Base-by-base conservation (phyloP, 2,113 vertebrate genomes). In the Percopsis transmontana region DNA sequence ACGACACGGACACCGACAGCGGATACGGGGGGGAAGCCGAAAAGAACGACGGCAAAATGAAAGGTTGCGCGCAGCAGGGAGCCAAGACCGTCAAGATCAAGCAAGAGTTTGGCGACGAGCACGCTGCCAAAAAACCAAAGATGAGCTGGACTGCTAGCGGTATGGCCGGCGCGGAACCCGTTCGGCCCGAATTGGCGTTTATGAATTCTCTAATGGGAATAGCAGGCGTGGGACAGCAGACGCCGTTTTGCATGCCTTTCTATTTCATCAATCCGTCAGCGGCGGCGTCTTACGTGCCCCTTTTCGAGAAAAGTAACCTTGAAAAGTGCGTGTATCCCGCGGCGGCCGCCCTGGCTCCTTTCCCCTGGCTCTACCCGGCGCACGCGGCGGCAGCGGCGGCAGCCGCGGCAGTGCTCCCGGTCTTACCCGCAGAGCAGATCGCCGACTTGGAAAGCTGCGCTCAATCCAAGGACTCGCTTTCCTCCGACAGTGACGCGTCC, bases 1-100 rank as follows among this genome's bases (percentile, higher is more conserved):
- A 94, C 51, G 97, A 99, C 92, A 97, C 96, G 0, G 97, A 99
- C 90, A 98, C 96, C 6, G 96, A 97, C 92, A 98, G 97, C 60
- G 96, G 97, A 68, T 98, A 98, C 56, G 97, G 97, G 1, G 97
- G 97, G 0, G 96, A 97, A 58, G 88, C 91, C 0, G 96, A 97
- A 44, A 93, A 92, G 84, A 72, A 60, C 19, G 92, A 94, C 0
- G 81, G 82, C 20, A 88, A 89, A 69, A 87, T 91, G 0, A 90
- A 90, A 82, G 88, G 81, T 14, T 89, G 87, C 42, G 88, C 81
- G 75, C 69, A 72, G 62, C 86, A 83, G 58, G 90, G 73, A 58
- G 21, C 11, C 1, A 90, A 88, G 48, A 66, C 83, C 1, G 83
- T 91, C 61, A 92, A 92, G 72, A 90, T 98, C 76, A 97, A 97